Evolutionary conservation across 1,140 invertebrate species (phyloP), one percentile per base, ranked within the genome.

Genomic region (Formica selysi): DNA sequence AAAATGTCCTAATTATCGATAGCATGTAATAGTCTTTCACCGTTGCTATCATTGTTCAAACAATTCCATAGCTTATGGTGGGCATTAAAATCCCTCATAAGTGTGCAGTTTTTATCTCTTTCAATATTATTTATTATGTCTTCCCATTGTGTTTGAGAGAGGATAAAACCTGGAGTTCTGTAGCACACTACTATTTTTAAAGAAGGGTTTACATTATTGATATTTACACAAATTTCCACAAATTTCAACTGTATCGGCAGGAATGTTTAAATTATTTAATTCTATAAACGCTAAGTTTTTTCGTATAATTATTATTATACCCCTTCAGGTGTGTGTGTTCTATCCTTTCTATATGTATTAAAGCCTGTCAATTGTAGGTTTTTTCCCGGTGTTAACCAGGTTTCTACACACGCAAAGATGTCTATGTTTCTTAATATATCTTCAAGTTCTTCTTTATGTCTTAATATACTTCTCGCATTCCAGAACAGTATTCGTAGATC

Each of bases 1-100:
- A 61, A 7, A 7, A 48, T 13, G 26, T 59, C 19, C 1, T 26
- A 2, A 22, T 13, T 41, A 7, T 41, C 41, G 10, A 41, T 41
- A 11, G 41, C 36, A 8, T 87, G 29, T 2, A 59, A 48, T 2
- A 85, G 22, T 10, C 22, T 64, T 48, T 32, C 26, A 3, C 86
- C 86, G 13, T 88, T 86, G 13, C 1, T 22, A 13, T 85, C 70
- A 2, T 54, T 78, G n/a, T 54, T 13, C 3, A 0, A 5, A 32
- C 83, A 88, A 36, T 88, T 88, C 87, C 76, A 78, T 1, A 11
- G n/a, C 4, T 16, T 73, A 26, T 80, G 8, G 6, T 86, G 70
- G 0, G 78, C 62, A 29, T 88, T 88, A 26, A 88, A 85, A 61
- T 88, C 87, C 0, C 87, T 71, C 38, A 86, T 22, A 6, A 81